Evolutionary conservation across 2,888 invertebrate species (phyloP).

Genomic region (Apoderus coryli): DNA sequence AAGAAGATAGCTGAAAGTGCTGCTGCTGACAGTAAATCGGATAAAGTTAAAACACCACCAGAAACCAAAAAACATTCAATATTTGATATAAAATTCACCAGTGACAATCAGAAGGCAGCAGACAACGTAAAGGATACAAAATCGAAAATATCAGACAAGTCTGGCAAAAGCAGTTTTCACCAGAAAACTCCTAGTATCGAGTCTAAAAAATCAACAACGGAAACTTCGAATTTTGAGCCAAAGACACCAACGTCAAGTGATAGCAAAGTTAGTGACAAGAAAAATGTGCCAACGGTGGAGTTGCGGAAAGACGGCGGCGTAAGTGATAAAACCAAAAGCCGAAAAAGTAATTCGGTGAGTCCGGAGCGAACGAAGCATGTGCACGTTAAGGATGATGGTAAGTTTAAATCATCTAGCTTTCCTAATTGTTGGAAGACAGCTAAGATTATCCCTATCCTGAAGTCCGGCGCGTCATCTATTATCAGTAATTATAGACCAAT

Average conservation of each 20-base stretch:
- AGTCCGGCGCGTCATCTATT: too few relatives aligned
- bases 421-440: too few relatives aligned
- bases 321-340: conserved; percentile 19
- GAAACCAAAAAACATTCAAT: conserved; percentile 21
- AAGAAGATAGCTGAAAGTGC: conserved; percentile 11
- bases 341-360: conserved; percentile 29
- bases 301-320: too few relatives aligned
- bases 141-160: conserved; percentile 12
- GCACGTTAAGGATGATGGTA: conserved; percentile 27
- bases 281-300: background rate
- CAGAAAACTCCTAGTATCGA: conserved; percentile 31
- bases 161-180: conserved; percentile 11
- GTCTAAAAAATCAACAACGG: conserved; percentile 24
- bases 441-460: too few relatives aligned
- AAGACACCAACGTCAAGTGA: conserved; percentile 24
- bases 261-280: conserved; percentile 17
- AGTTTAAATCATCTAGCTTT: too few relatives aligned
- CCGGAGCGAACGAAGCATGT: conserved; percentile 29
- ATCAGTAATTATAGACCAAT: too few relatives aligned
- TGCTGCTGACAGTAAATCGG: conserved; percentile 15
- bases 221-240: conserved; percentile 21
- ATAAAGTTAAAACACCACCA: conserved; percentile 13
- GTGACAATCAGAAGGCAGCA: conserved; percentile 11
- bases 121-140: conserved; percentile 8
- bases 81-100: conserved; percentile 24